Evolutionary conservation across 1,140 invertebrate species (phyloP), one percentile per base, ranked within the genome.

Genomic region (Trachelipus rathkii): DNA sequence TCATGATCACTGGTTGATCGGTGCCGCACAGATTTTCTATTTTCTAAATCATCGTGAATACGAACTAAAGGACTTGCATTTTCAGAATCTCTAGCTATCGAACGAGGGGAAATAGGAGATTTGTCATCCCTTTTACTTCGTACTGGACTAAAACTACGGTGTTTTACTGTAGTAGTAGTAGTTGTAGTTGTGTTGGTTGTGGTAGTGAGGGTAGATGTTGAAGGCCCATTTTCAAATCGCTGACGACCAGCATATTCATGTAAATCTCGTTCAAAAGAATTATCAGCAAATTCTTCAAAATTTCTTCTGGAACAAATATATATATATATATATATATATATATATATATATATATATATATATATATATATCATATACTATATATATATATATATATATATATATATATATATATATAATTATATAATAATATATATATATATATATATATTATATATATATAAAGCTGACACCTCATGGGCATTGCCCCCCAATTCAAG

Each of bases 191-290:
- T 60, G 11, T 13, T 60, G 11, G 50, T 15, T 19, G 50, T 60
- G 8, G 50, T 13, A 2, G 50, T 60, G 19, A 4, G 50, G 19
- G 50, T 15, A 2, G 50, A 15, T 13, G 50, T 60, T 60, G 50
- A 60, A 19, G 75, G 74, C 23, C 77, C 78, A 44, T 79, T 75
- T 66, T 72, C 72, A 50, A 74, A 79, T 24, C 78, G 53, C 68
- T 79, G 78, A 76, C 78, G 76, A 11, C 68, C 19, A 33, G 81
- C 83, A 80, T 84, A 83, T 76, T 87, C 86, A 50, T 85, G 81
- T 43, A 87, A 84, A 76, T 88, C 88, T 73, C 87, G 86, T 74
- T 89, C 85, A 79, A 77, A 81, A 6, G 76, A 78, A 43, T 74
- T 68, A 46, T 74, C 73, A 60, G 50, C 84, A 77, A 82, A 86